Evolutionary conservation across 2,797 vertebrate species (phyloP), one percentile per base, ranked within the genome.

Genomic region (Kryptopterus vitreolus): DNA sequence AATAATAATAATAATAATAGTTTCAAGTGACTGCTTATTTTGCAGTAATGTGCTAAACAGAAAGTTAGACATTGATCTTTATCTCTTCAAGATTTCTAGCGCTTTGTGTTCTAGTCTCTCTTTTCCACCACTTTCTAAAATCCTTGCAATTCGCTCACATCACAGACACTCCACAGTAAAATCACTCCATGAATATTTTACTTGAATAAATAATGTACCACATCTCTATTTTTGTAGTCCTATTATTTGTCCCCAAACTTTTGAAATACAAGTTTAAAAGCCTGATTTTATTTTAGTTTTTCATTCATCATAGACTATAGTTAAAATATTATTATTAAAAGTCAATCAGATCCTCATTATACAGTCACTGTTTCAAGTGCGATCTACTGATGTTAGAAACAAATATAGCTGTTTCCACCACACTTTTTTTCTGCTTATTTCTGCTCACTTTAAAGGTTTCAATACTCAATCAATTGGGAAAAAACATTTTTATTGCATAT

Each of bases 141-240:
- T 57, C 24, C 38, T 59, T 26, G 15, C 6, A 18, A 29, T 22
- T 61, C 55, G 18, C 15, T 38, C 13, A 52, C 33, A 71, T 71
- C 22, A 74, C 33, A 74, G 11, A 33, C 55, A 46, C 72, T 59
- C n/a, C n/a, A 16, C 53, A 75, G 15, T 68, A 53, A 68, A 38
- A 55, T 24, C 76, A 38, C 10, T 24, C n/a, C 52, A 77, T 55
- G 35, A 31, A 53, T 66, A 57, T 38, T 65, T 66, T 68, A 57
- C 29, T 55, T 26, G 38, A 46, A 43, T 66, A 66, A 77, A 77
- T 77, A 43, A 66, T 77, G 31, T 22, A 77, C 43, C 62, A 20
- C 43, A 38, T 10, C 43, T 29, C 72, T 43, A 75, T 75, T 59
- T 59, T 48, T 59, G 38, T 38, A 46, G 35, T 59, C 16, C 15